Percentiles rank a stretch among this genome's conserved stretches.
These are phyloP conservation scores for Hyphantria cunea DNA, from an alignment of 1,140 invertebrate genomes.

Conservation along the genomic window DNA sequence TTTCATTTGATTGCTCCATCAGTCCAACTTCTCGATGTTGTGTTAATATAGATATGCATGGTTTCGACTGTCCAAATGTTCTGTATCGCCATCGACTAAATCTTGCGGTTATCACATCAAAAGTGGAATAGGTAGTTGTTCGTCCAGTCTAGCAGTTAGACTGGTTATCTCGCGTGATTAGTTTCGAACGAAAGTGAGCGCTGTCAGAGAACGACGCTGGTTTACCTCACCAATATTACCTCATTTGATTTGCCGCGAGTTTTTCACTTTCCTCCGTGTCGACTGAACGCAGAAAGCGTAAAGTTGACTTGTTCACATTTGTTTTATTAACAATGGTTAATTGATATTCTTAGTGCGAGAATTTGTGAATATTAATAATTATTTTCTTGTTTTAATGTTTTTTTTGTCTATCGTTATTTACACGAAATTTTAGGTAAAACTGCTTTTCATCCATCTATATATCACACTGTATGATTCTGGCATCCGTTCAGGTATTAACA, in stretches of 20 bases:
- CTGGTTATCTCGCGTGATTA: conserved; percentile 37
- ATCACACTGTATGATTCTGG: no score
- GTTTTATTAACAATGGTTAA: conserved; percentile 10
- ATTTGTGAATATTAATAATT: background rate
- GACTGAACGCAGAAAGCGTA: conserved; percentile 56
- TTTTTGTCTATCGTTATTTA: background rate
- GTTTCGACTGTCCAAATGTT: no score
- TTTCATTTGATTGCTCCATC: no score
- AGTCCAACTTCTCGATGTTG: no score
- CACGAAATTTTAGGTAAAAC: no score
- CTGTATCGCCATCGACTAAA: no score
- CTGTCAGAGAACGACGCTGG: conserved; percentile 45
- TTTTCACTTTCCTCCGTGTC: conserved; percentile 65
- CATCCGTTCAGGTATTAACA: no score
- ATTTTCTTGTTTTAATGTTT: no score
- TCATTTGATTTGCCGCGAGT: conserved; percentile 53
- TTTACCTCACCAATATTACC: conserved; percentile 55
- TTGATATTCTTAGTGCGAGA: conserved; percentile 3
- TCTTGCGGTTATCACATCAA: no score
- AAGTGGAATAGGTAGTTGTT: no score
- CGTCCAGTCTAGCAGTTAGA: conserved; percentile 7
- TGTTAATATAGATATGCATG: no score
- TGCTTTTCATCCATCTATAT: no score
- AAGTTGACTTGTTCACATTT: conserved; percentile 41
- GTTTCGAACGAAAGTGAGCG: conserved; percentile 68